phyloP scores from a whole-genome alignment of 1,140 invertebrate species.

The Phocides pigmalion region DNA sequence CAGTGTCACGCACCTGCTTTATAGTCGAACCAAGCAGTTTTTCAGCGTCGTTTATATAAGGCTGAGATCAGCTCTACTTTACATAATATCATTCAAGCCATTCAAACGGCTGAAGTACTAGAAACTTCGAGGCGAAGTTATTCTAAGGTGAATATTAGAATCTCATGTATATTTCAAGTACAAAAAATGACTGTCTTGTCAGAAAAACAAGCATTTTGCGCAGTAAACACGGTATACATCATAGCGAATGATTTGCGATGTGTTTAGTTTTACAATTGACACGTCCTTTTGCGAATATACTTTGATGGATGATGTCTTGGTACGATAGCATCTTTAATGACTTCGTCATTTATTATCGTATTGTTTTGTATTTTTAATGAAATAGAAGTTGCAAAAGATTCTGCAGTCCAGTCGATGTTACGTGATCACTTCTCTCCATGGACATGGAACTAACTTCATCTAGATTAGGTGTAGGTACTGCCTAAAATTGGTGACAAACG shows the following conservation, averaged over 20 bases:
- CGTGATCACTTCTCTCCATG: no score
- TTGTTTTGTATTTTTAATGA: no score
- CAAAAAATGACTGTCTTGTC: neutral
- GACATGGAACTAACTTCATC: no score
- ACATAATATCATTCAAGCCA: slow-evolving; percentile 17
- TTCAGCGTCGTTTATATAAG: neutral
- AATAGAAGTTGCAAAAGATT: no score
- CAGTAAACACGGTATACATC: neutral
- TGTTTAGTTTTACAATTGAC: slow-evolving; percentile 19
- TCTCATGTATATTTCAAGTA: slow-evolving; percentile 7
- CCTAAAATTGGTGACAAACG: no score
- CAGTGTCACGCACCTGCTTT: slow-evolving; percentile 4
- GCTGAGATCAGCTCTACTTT: slow-evolving; percentile 8
- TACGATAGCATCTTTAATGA: neutral
- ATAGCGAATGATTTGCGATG: slow-evolving; percentile 9
- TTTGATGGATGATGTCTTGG: slow-evolving; percentile 3
- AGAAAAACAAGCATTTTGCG: slow-evolving; percentile 8
- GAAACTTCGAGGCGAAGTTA: neutral
- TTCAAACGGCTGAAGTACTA: slow-evolving; percentile 1
- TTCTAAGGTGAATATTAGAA: slow-evolving; percentile 7
- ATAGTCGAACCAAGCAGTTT: slow-evolving; percentile 10
- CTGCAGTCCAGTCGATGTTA: no score
- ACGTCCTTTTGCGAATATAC: slow-evolving; percentile 1
- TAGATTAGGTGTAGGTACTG: no score
- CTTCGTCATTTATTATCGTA: neutral